Conservation (phyloP, 2,888 invertebrate genomes). For the Cantharis lateralis region DNA sequence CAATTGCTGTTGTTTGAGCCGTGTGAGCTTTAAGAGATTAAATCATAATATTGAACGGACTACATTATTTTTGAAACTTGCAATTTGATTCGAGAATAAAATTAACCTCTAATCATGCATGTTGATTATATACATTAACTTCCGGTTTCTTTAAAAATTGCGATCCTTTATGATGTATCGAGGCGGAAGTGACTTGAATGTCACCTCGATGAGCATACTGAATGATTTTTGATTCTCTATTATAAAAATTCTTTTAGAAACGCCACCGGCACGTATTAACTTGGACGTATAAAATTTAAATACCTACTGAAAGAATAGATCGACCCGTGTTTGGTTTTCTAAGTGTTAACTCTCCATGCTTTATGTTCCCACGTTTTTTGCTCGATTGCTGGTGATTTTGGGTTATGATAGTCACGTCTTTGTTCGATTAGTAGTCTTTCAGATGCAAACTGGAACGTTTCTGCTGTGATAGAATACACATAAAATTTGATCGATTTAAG, state of each 20-base stretch:
- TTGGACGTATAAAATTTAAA: conserved; percentile 34
- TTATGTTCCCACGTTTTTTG: conserved; percentile 46
- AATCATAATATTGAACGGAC: too few relatives aligned
- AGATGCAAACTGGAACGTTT: conserved; percentile 23
- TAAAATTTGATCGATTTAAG: conserved; percentile 4
- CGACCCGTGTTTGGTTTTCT: conserved; percentile 39
- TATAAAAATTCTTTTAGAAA: conserved; percentile 23
- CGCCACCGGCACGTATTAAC: conserved; percentile 30
- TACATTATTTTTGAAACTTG: background rate
- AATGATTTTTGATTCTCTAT: conserved; percentile 47
- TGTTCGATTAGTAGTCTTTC: conserved; percentile 30
- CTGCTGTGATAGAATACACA: background rate
- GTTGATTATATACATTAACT: conserved; percentile 18
- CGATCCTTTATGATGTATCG: conserved; percentile 46
- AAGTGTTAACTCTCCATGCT: conserved; percentile 23
- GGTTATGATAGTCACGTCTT: conserved; percentile 46
- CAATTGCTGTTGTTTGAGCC: background rate
- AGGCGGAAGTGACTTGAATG: conserved; percentile 52
- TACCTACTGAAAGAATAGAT: conserved; percentile 41
- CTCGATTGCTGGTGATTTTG: conserved; percentile 45
- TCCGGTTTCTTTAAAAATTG: conserved; percentile 26
- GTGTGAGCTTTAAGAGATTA: background rate
- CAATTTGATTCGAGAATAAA: conserved; percentile 5
- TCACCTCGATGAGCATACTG: conserved; percentile 49
- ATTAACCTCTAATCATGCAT: background rate